Percentiles rank a stretch among this genome's conserved stretches.
Conservation (phyloP, 2,113 vertebrate species). For the Psophia crepitans region DNA sequence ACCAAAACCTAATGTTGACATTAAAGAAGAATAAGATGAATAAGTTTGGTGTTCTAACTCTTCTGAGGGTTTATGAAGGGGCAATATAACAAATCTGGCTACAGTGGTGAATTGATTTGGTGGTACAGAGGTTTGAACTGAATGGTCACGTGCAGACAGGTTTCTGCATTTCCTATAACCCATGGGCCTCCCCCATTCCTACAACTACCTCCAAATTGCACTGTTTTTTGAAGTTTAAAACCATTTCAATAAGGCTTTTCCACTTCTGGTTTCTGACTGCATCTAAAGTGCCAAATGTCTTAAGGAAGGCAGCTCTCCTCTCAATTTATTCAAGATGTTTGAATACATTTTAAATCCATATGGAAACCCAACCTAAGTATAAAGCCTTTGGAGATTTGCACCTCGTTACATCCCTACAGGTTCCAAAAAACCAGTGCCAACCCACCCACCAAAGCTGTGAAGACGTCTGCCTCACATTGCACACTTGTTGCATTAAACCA, state of each 20-base stretch:
- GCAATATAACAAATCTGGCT: not conserved
- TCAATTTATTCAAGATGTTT: constrained; percentile 23
- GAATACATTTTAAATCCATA: not conserved
- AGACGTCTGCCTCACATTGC: not conserved
- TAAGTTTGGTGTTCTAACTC: not conserved
- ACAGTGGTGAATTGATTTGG: not conserved
- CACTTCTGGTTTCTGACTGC: not conserved
- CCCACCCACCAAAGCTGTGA: not conserved
- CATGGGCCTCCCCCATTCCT: not conserved
- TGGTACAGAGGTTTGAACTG: not conserved
- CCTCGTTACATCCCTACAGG: not conserved
- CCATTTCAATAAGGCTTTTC: not conserved
- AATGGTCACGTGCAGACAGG: not conserved
- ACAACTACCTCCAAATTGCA: not conserved
- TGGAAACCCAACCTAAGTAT: not conserved
- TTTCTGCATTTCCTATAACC: not conserved
- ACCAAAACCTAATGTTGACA: not conserved
- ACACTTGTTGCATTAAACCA: not conserved
- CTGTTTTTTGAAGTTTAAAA: not conserved
- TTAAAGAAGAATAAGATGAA: not conserved
- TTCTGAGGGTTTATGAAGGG: not conserved
- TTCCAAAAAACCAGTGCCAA: not conserved
- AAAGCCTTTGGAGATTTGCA: constrained; percentile 11
- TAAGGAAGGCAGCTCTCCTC: not conserved
- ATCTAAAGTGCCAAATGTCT: not conserved